Evolutionary conservation across 2,888 invertebrate genomes (phyloP), one percentile per base, ranked within the genome.

Genomic region (Drosophila sordidula): DNA sequence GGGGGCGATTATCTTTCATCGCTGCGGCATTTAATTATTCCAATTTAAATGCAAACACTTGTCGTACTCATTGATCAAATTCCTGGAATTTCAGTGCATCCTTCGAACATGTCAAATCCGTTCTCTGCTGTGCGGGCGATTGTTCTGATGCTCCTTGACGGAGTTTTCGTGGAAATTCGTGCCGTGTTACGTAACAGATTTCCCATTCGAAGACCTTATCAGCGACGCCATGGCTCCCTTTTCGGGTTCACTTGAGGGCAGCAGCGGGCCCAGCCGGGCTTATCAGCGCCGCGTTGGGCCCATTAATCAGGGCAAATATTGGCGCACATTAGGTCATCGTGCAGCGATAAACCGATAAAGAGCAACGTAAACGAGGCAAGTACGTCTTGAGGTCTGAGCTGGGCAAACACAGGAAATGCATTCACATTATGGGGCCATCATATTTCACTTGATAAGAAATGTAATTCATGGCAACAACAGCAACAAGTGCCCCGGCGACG

Each of bases 21-120:
- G 49, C 50, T 69, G 55, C 44, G 68, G 68, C 68, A 73, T 73
- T 90, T 87, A 90, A 90, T 89, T 79, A 89, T 89, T 89, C 78
- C 80, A 80, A 87, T 89, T 83, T 76, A 81, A 84, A 74, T 81
- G 63, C 73, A 80, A 70, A 75, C 87, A 84, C 82, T 86, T 79
- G 85, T 59, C 65, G 59, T 47, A 49, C 12, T 39, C 22, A 36
- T 18, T 39, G 14, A 29, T 14, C 22, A 46, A 18, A 65, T 77
- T 66, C 71, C 61, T 3, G 46, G 75, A 69, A 75, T 67, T 58
- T 14, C 3, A 6, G 3, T 9, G 9, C 2, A 9, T 12, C 8
- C 25, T 6, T 34, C 36, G 18, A 12, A 5, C 41, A 6, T 39
- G 18, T 49, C 18, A 12, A 38, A 4, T 16, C 6, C 14, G 47